These are phyloP conservation scores for Ischnus inquisitorius DNA, from an alignment of 2,888 invertebrate species.

Conservation along the genomic window DNA sequence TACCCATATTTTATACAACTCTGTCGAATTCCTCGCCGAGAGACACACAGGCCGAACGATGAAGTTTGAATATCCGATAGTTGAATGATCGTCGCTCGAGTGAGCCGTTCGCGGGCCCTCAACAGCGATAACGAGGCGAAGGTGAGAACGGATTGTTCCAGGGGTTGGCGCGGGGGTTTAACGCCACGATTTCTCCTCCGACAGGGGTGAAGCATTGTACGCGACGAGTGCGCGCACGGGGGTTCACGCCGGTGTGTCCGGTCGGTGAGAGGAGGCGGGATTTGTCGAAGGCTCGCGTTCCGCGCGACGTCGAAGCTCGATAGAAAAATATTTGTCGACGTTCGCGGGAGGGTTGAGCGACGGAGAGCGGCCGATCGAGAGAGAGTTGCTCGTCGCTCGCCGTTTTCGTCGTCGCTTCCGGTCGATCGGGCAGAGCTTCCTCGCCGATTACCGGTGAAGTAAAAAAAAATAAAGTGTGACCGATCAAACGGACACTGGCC, in stretches of 20 bases:
- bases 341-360: constrained; percentile 53
- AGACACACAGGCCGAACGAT: constrained; percentile 12
- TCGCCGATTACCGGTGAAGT: constrained; percentile 37
- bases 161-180: constrained; percentile 63
- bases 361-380: constrained; percentile 42
- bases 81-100: constrained; percentile 61
- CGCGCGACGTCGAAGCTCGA: constrained; percentile 71
- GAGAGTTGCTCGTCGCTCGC: constrained; percentile 56
- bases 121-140: constrained; percentile 51
- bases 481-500: background rate
- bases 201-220: constrained; percentile 55
- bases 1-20: constrained; percentile 20
- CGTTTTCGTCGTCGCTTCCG: constrained; percentile 53
- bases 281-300: constrained; percentile 67
- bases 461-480: constrained; percentile 1
- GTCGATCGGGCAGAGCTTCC: constrained; percentile 30
- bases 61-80: constrained; percentile 57
- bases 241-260: constrained; percentile 39
- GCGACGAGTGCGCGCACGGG: constrained; percentile 46
- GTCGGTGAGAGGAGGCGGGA: constrained; percentile 48
- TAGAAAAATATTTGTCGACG: constrained; percentile 75
- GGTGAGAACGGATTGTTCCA: constrained; percentile 51
- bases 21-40: too few species aligned
- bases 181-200: constrained; percentile 60
- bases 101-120: constrained; percentile 52